Conservation (phyloP, 2,888 invertebrate species). For the Prosopocoilus inquinatus region DNA sequence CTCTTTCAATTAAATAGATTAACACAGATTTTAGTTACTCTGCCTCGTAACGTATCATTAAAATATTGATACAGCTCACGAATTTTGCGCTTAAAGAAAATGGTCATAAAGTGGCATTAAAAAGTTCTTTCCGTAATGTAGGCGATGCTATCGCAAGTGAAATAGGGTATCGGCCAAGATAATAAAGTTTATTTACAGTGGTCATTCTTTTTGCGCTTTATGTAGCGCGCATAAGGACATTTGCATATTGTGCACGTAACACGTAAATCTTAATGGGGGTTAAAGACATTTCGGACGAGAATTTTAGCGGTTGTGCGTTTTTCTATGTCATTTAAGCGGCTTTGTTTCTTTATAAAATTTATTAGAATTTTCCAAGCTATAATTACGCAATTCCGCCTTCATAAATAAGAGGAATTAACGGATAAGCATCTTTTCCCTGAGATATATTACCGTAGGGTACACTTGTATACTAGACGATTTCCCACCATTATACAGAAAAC, state of each 20-base stretch:
- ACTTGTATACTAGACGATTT: no score
- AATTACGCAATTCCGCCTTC: no score
- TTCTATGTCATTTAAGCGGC: no score
- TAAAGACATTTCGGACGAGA: constrained; percentile 1
- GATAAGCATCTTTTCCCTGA: no score
- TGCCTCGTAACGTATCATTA: background rate
- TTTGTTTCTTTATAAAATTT: no score
- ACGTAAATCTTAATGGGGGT: constrained; percentile 9
- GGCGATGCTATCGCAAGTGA: constrained; percentile 1
- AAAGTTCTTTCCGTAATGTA: constrained; percentile 3
- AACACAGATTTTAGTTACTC: no score
- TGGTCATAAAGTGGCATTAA: constrained; percentile 3
- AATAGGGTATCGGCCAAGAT: constrained; percentile 8
- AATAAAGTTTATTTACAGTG: constrained; percentile 15
- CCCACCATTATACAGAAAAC: no score
- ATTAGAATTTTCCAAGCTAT: no score
- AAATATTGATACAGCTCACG: background rate
- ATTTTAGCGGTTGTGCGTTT: no score
- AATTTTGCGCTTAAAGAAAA: background rate
- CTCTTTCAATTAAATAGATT: background rate
- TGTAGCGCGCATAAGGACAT: constrained; percentile 11
- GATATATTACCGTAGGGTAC: no score
- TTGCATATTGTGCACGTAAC: constrained; percentile 15
- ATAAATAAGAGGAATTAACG: no score
- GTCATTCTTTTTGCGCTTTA: constrained; percentile 15